phyloP scores from a whole-genome alignment of 2,797 vertebrate genomes.

The Brachyalestes nurse region DNA sequence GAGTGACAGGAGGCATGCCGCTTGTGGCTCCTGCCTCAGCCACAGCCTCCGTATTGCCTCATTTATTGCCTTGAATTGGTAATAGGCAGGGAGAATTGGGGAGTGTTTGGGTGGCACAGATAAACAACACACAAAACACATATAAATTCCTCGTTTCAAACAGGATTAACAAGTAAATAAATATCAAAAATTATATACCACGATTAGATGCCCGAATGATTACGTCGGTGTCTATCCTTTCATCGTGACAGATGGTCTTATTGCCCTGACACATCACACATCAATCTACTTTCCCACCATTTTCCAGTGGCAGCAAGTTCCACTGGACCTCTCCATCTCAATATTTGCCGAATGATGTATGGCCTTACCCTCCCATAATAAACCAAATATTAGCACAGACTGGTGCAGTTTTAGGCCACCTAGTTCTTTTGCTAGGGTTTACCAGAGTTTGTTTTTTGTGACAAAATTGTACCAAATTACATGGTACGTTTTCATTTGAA shows the following conservation, averaged over 20 bases:
- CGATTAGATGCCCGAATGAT: too few relatives aligned
- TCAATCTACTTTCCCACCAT: too few relatives aligned
- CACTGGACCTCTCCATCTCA: too few relatives aligned
- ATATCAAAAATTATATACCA: too few relatives aligned
- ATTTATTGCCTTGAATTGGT: conserved; percentile 38
- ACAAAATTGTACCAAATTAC: too few relatives aligned
- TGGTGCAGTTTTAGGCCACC: not conserved
- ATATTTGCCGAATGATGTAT: not conserved
- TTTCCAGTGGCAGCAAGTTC: too few relatives aligned
- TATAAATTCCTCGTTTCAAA: conserved; percentile 8
- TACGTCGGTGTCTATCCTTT: too few relatives aligned
- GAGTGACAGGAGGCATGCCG: conserved; percentile 39
- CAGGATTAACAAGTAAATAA: conserved; percentile 21
- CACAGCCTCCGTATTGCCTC: conserved; percentile 10
- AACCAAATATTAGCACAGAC: not conserved
- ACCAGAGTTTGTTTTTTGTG: too few relatives aligned
- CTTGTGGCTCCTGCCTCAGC: conserved; percentile 5
- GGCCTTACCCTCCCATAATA: not conserved
- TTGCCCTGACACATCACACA: too few relatives aligned
- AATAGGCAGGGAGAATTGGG: conserved; percentile 16
- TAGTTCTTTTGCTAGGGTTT: too few relatives aligned
- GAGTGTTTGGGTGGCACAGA: conserved; percentile 5
- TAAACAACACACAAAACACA: not conserved
- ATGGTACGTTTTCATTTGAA: too few relatives aligned
- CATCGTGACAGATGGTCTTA: too few relatives aligned